Percentiles rank a stretch among this genome's conserved stretches.
Conservation (phyloP, 1,140 invertebrate genomes). For the Anastrepha ludens region DNA sequence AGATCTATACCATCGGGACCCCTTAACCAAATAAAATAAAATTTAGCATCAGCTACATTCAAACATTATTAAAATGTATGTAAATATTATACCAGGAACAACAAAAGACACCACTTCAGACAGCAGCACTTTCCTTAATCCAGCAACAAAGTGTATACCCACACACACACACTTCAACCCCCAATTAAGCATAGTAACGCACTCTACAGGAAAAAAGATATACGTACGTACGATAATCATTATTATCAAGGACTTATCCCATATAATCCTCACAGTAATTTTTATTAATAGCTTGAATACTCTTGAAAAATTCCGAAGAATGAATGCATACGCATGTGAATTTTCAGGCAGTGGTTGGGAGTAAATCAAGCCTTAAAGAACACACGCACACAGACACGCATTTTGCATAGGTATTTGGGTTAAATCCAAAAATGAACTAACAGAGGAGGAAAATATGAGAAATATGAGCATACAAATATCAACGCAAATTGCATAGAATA, state of each 20-base stretch:
- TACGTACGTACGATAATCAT: neutral
- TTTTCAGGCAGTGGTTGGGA: neutral
- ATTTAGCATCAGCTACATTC: too few species aligned
- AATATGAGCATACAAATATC: neutral
- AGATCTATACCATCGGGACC: too few species aligned
- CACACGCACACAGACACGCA: neutral
- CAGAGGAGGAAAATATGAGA: neutral
- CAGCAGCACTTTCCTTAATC: too few species aligned
- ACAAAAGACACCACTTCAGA: too few species aligned
- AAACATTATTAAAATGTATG: too few species aligned
- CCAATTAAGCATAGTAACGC: too few species aligned
- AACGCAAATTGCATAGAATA: neutral
- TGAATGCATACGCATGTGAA: neutral
- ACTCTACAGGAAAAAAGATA: neutral
- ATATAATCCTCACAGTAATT: constrained; percentile 11
- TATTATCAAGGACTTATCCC: constrained; percentile 23
- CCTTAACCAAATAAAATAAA: too few species aligned
- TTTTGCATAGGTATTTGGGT: neutral
- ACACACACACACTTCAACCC: too few species aligned
- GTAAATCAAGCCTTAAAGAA: neutral
- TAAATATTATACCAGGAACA: too few species aligned
- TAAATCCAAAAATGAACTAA: neutral
- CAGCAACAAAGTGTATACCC: too few species aligned
- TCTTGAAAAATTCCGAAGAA: neutral
- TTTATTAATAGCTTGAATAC: constrained; percentile 30